Conservation (phyloP, 2,797 vertebrate genomes). For the Spea hammondii region DNA sequence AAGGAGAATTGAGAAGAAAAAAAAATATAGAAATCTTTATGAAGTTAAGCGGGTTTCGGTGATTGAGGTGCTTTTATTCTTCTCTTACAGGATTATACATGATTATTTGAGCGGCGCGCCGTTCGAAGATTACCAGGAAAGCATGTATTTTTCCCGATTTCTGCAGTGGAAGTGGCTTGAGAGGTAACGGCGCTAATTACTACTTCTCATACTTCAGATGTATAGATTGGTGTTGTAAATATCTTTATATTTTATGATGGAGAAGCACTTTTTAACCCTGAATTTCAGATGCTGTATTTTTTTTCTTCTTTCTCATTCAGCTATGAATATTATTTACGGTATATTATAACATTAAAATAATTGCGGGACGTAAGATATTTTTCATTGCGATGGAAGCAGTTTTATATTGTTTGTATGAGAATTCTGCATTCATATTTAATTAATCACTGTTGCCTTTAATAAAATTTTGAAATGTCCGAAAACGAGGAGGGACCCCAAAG, state of each 20-base stretch:
- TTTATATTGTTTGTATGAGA: background rate
- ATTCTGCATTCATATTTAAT: no score
- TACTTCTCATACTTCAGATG: no score
- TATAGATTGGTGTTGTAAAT: no score
- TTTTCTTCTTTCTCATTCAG: no score
- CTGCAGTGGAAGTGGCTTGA: constrained; percentile 96
- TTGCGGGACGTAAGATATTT: no score
- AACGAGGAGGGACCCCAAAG: no score
- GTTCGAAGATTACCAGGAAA: constrained; percentile 87
- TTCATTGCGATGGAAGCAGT: background rate
- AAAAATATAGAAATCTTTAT: no score
- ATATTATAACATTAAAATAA: no score
- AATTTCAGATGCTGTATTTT: background rate
- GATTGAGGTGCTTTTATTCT: background rate
- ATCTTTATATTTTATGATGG: background rate
- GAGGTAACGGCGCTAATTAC: constrained; percentile 70
- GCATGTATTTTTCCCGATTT: constrained; percentile 87
- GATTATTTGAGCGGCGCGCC: constrained; percentile 85
- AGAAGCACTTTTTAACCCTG: background rate
- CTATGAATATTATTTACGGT: no score
- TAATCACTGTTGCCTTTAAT: no score
- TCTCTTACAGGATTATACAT: constrained; percentile 76
- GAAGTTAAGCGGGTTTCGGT: background rate
- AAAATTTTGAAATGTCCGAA: no score
- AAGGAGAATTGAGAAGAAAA: no score